Evolutionary conservation across 2,888 invertebrate genomes (phyloP), one percentile per base, ranked within the genome.

Genomic region (Euplexia lucipara): DNA sequence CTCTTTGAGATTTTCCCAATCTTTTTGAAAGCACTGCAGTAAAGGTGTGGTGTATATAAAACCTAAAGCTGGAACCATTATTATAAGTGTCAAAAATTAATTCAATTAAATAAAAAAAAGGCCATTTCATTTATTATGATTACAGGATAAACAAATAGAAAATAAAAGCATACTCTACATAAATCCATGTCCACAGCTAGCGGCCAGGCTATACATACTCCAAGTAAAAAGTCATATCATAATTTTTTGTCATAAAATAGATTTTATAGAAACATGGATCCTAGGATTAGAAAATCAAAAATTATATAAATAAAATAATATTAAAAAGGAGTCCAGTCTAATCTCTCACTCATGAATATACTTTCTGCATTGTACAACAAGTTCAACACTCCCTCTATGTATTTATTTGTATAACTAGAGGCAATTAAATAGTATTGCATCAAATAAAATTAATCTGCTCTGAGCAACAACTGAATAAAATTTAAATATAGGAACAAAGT

Each of bases 391-490:
- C 65, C 71, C 62, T 67, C 35, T 59, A 57, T 65, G 51, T 67
- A 63, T 68, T 53, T 73, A 70, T 59, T 64, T 69, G 62, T 39
- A 59, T 62, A 71, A 66, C 41, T 44, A 66, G 64, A 57, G 48
- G 65, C 54, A 59, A 73, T 60, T 61, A 57, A 66, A 66, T 66
- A 79, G 56, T 79, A 72, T 77, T 78, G 80, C 78, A 41, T 67
- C 58, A 69, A 75, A 80, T 75, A 72, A 75, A 77, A 77, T 67
- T 77, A 81, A 83, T 90, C 84, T 86, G 87, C 82, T 89, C 82
- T 86, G 81, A 88, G 86, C 88, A 92, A 91, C 88, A 90, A 86
- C 81, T 84, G 81, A 87, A 90, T 90, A 91, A 90, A 89, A 91
- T 88, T 88, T 86, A 83, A 89, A 89, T 85, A 89, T 89, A 90